A percentile compares a stretch with the other conserved stretches of the same genome.
Evolutionary conservation across 2,888 invertebrate species (phyloP).

Genomic region (Microchrysa polita): DNA sequence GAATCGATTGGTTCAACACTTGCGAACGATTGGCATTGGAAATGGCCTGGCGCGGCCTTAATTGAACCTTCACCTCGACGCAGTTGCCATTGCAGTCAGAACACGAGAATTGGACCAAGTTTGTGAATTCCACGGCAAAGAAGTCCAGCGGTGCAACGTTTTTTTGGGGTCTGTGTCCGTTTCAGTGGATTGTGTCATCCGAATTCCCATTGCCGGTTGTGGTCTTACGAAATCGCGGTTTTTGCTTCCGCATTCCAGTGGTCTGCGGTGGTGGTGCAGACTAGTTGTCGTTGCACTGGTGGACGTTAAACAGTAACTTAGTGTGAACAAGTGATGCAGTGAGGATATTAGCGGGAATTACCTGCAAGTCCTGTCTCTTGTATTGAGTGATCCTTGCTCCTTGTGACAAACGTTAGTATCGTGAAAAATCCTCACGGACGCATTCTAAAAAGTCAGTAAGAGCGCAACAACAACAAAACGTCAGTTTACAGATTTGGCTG

Average conservation of each 20-base stretch:
- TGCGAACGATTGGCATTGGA: conserved; percentile 27
- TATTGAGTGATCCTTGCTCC: no score
- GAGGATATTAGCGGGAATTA: no score
- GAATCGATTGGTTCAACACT: conserved; percentile 22
- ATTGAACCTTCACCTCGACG: conserved; percentile 26
- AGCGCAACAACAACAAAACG: conserved; percentile 30
- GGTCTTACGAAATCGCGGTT: conserved; percentile 35
- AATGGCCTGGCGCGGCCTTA: conserved; percentile 2
- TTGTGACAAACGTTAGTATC: no score
- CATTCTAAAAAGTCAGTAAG: conserved; percentile 7
- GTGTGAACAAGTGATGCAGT: no score
- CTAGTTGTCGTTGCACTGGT: no score
- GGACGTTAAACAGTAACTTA: no score
- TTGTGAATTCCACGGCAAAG: no score
- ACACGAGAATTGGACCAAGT: no score
- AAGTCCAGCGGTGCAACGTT: no score
- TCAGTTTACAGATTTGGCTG: conserved; percentile 15
- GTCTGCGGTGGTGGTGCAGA: background rate
- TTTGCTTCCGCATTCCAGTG: conserved; percentile 27
- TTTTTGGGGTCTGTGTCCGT: conserved; percentile 8
- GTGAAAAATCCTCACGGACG: no score
- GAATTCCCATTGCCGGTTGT: background rate
- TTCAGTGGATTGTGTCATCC: conserved; percentile 37
- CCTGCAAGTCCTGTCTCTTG: no score
- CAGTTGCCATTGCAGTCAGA: background rate